Percentiles rank a stretch among this genome's conserved stretches.
phyloP scores from a whole-genome alignment of 2,113 vertebrate species.

The Neofelis nebulosa region DNA sequence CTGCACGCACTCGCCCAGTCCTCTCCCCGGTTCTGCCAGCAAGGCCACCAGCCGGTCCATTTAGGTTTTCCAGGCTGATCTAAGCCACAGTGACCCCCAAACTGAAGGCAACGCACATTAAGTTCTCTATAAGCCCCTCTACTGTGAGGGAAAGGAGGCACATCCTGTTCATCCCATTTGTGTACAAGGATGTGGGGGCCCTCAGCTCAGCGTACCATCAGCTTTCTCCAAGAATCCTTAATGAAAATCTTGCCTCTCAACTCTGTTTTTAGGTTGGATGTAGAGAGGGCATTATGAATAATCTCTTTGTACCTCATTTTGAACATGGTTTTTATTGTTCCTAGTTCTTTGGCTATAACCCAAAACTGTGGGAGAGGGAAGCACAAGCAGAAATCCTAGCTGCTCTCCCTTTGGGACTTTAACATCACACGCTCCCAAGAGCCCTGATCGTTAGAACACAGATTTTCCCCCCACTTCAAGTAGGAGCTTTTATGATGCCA shows the following conservation, averaged over 20 bases:
- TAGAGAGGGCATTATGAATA: neutral
- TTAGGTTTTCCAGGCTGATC: neutral
- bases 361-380: neutral
- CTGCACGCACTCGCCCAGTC: rapidly evolving
- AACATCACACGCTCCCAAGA: neutral
- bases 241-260: neutral
- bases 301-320: neutral
- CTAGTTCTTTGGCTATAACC: neutral
- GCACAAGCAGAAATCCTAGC: neutral
- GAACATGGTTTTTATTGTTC: neutral
- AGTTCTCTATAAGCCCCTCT: neutral
- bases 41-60: neutral
- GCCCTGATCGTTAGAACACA: neutral
- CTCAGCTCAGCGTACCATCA: neutral
- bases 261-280: neutral
- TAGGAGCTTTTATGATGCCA: neutral
- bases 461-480: neutral
- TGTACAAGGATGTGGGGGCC: neutral
- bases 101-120: neutral
- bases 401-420: neutral
- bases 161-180: neutral
- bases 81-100: neutral
- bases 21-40: neutral
- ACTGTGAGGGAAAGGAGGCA: neutral
- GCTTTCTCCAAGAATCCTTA: constrained; percentile 4